phyloP scores from a whole-genome alignment of 2,888 invertebrate genomes.

The Trissonchulus sp. region DNA sequence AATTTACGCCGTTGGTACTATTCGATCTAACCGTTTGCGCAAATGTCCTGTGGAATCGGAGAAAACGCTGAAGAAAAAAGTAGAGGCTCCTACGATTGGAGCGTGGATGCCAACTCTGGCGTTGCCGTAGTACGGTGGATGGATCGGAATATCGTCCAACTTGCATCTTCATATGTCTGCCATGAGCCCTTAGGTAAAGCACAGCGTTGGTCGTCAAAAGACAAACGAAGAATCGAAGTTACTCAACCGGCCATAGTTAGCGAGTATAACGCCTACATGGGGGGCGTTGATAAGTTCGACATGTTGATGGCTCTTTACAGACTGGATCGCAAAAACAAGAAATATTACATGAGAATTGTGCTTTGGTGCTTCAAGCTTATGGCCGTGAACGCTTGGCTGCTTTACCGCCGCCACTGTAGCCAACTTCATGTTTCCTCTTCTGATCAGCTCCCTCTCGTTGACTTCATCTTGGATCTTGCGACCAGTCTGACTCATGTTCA shows the following conservation, averaged over 20 bases:
- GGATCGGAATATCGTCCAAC: neutral
- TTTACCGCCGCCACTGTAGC: neutral
- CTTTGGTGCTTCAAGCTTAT: neutral
- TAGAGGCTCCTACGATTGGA: neutral
- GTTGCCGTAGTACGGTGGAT: neutral
- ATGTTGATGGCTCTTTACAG: neutral
- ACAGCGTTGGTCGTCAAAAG: too few relatives aligned
- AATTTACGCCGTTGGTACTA: neutral
- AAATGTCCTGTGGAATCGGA: neutral
- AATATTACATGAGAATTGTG: neutral
- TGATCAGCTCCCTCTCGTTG: neutral
- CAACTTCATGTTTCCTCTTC: neutral
- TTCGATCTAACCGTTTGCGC: neutral
- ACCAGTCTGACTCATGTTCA: neutral
- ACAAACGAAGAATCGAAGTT: neutral
- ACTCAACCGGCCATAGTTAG: neutral
- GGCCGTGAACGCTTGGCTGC: neutral
- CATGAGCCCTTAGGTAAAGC: too few relatives aligned
- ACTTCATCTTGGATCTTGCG: neutral
- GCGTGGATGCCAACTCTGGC: neutral
- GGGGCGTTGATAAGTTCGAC: neutral
- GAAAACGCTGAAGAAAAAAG: neutral
- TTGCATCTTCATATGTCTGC: neutral
- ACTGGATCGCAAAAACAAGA: neutral
- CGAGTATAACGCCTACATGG: neutral